These are phyloP conservation scores for Poeciliopsis occidentalis DNA, from an alignment of 2,113 vertebrate genomes.

Conservation along the genomic window DNA sequence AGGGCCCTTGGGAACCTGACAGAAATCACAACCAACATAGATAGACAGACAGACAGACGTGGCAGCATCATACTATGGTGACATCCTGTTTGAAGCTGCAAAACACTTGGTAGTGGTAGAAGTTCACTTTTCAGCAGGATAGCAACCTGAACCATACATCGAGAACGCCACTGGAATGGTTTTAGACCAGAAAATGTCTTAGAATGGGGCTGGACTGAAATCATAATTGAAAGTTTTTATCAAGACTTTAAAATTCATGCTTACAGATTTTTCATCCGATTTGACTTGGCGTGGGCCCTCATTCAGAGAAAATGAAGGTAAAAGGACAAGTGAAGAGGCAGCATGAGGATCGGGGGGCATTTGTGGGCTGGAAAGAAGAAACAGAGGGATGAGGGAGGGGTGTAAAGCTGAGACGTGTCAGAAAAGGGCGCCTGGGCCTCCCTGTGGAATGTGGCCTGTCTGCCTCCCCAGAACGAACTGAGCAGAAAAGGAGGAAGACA, in stretches of 20 bases:
- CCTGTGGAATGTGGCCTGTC: constrained; percentile 85
- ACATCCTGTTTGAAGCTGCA: not conserved
- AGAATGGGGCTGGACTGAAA: not conserved
- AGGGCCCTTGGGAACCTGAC: constrained; percentile 76
- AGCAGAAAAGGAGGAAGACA: constrained; percentile 50
- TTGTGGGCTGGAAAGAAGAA: constrained; percentile 58
- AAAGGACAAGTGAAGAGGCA: constrained; percentile 49
- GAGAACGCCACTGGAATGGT: not conserved
- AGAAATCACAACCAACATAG: constrained; percentile 72
- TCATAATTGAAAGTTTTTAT: not conserved
- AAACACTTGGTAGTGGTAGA: not conserved
- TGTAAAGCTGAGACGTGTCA: constrained; percentile 84
- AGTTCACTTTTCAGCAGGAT: not conserved
- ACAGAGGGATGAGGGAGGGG: constrained; percentile 70
- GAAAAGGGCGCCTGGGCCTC: constrained; percentile 83
- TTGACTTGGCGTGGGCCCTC: too few species aligned
- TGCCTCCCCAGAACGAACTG: constrained; percentile 80
- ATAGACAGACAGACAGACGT: constrained; percentile 9
- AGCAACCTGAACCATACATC: not conserved
- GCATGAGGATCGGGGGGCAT: constrained; percentile 29
- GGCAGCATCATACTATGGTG: not conserved
- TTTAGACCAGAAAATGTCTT: not conserved
- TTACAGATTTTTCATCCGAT: too few species aligned
- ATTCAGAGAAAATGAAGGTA: constrained; percentile 36
- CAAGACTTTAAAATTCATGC: not conserved